A percentile compares a stretch with the other conserved stretches of the same genome.
These are phyloP conservation scores for Uloborus diversus DNA, from an alignment of 1,140 invertebrate species.

Conservation along the genomic window DNA sequence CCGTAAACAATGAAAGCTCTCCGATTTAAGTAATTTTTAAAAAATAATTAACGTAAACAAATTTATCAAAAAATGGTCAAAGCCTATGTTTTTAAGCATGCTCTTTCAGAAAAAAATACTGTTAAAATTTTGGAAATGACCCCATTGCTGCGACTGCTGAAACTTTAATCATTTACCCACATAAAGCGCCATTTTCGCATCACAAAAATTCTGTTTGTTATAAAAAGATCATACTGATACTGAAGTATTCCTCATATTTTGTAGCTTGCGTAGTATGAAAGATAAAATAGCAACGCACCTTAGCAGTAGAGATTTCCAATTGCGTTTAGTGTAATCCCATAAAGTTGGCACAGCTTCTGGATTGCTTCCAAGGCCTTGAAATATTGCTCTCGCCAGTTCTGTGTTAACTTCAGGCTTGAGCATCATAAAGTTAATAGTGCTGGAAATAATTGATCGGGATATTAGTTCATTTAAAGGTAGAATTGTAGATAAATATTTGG, in stretches of 20 bases:
- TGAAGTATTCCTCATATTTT: neutral
- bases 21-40: too few relatives aligned
- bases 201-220: neutral
- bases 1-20: too few relatives aligned
- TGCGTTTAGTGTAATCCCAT: constrained; percentile 11
- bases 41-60: too few relatives aligned
- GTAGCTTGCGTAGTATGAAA: too few relatives aligned
- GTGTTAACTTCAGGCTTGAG: neutral
- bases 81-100: too few relatives aligned
- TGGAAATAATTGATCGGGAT: neutral
- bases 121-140: too few relatives aligned
- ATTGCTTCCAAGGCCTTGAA: neutral
- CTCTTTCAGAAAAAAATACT: too few relatives aligned
- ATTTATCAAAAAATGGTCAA: too few relatives aligned
- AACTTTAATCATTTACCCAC: neutral
- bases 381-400: neutral
- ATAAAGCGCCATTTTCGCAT: neutral
- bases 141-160: neutral
- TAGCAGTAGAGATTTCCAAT: neutral
- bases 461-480: neutral
- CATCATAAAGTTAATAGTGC: constrained; percentile 5
- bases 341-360: neutral
- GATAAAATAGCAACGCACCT: too few relatives aligned
- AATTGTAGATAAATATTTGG: neutral
- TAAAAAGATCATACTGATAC: neutral